Evolutionary conservation across 1,140 invertebrate genomes (phyloP).

Genomic region (Megathymus violae): DNA sequence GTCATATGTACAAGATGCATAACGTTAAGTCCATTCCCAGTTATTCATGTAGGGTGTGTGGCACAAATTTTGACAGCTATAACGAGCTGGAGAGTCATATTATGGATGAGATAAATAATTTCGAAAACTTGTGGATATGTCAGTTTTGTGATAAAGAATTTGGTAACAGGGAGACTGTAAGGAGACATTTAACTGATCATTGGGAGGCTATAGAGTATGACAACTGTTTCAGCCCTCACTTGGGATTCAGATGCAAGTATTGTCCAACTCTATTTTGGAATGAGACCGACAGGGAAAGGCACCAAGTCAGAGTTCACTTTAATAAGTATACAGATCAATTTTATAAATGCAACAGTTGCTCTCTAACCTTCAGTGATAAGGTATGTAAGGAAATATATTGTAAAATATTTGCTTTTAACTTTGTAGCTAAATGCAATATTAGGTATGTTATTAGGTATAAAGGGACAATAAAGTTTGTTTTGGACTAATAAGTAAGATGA

Average conservation of each 20-base stretch:
- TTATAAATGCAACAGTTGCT: constrained; percentile 73
- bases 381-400: constrained; percentile 55
- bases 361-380: constrained; percentile 77
- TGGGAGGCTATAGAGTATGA: constrained; percentile 65
- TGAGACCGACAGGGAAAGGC: constrained; percentile 73
- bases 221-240: constrained; percentile 79
- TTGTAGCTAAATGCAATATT: too few relatives aligned
- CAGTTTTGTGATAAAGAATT: constrained; percentile 82
- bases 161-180: constrained; percentile 62
- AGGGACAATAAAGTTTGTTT: too few relatives aligned
- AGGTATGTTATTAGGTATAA: too few relatives aligned
- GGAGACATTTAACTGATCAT: constrained; percentile 72
- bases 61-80: constrained; percentile 66
- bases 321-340: constrained; percentile 68
- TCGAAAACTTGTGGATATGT: constrained; percentile 78
- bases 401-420: too few relatives aligned
- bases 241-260: constrained; percentile 78
- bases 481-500: too few relatives aligned
- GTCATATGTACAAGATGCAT: constrained; percentile 75
- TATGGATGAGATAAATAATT: constrained; percentile 61
- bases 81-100: constrained; percentile 65
- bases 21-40: constrained; percentile 60
- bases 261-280: constrained; percentile 80
- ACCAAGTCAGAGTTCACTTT: constrained; percentile 69
- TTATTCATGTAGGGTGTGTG: constrained; percentile 75